Percentiles rank a stretch among this genome's conserved stretches.
phyloP scores from a whole-genome alignment of 1,140 invertebrate species.

The Drosophila ambigua region DNA sequence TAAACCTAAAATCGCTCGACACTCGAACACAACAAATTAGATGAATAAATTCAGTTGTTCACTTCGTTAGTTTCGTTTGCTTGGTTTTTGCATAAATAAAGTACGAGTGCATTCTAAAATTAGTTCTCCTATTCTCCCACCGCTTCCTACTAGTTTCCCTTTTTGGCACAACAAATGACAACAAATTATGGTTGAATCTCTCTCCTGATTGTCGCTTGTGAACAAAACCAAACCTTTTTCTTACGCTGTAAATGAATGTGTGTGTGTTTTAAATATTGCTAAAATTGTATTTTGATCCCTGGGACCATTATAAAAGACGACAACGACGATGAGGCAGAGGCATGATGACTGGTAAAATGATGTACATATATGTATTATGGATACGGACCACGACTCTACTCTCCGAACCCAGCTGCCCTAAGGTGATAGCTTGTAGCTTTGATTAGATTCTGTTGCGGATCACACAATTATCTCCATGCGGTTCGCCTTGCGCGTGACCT shows the following conservation, averaged over 20 bases:
- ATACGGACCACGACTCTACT: slow-evolving; percentile 27
- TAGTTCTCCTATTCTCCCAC: slow-evolving; percentile 31
- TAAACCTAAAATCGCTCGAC: slow-evolving; percentile 52
- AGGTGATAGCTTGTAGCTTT: slow-evolving; percentile 18
- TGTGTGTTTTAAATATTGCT: slow-evolving; percentile 49
- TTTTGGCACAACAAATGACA: slow-evolving; percentile 66
- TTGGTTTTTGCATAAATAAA: slow-evolving; percentile 45
- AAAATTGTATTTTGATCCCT: slow-evolving; percentile 74
- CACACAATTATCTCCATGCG: slow-evolving; percentile 92
- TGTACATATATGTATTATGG: slow-evolving; percentile 13
- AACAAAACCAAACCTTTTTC: slow-evolving; percentile 50
- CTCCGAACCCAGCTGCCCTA: slow-evolving; percentile 12
- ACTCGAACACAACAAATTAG: slow-evolving; percentile 36
- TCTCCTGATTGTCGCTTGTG: slow-evolving; percentile 75
- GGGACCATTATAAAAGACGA: slow-evolving; percentile 60
- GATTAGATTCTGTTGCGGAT: slow-evolving; percentile 65
- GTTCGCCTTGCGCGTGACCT: slow-evolving; percentile 90
- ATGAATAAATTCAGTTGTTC: slow-evolving; percentile 70
- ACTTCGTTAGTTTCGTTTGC: slow-evolving; percentile 58
- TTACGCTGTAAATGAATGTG: slow-evolving; percentile 19
- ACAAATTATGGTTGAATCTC: slow-evolving; percentile 41
- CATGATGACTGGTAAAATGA: slow-evolving; percentile 33
- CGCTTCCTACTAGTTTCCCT: not conserved
- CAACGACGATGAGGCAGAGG: slow-evolving; percentile 29
- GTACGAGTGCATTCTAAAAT: slow-evolving; percentile 49